These are phyloP conservation scores for Nymphalis c-album DNA, from an alignment of 2,888 invertebrate genomes.

Conservation along the genomic window DNA sequence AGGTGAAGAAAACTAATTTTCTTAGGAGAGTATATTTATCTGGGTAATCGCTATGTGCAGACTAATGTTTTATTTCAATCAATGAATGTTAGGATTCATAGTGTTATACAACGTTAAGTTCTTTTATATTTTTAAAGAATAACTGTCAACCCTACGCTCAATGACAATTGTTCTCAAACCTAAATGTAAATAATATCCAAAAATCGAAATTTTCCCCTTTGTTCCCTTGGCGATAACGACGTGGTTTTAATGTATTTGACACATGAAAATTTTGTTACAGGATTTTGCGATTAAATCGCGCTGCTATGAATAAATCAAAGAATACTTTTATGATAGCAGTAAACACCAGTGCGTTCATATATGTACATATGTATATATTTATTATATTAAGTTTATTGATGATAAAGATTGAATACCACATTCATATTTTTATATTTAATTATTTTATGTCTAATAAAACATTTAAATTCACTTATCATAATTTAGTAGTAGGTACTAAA, in stretches of 20 bases:
- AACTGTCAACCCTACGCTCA: background rate
- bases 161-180: background rate
- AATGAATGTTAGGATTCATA: too few species aligned
- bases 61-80: too few species aligned
- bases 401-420: background rate
- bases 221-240: conserved; percentile 3
- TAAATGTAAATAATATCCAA: background rate
- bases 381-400: too few species aligned
- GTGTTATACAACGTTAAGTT: too few species aligned
- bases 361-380: background rate
- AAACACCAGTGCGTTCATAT: background rate
- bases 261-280: conserved; percentile 6
- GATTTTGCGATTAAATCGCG: conserved; percentile 5
- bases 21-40: too few species aligned
- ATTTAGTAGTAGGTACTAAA: conserved; percentile 63
- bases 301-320: background rate
- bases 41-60: too few species aligned
- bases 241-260: conserved; percentile 2
- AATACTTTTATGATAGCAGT: background rate
- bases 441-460: background rate
- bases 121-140: background rate
- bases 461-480: conserved; percentile 47
- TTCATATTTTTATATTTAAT: background rate
- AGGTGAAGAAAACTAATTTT: too few species aligned
- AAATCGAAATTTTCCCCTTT: conserved; percentile 13